These are phyloP conservation scores for Drepana arcuata DNA, from an alignment of 1,140 invertebrate species.

Conservation along the genomic window DNA sequence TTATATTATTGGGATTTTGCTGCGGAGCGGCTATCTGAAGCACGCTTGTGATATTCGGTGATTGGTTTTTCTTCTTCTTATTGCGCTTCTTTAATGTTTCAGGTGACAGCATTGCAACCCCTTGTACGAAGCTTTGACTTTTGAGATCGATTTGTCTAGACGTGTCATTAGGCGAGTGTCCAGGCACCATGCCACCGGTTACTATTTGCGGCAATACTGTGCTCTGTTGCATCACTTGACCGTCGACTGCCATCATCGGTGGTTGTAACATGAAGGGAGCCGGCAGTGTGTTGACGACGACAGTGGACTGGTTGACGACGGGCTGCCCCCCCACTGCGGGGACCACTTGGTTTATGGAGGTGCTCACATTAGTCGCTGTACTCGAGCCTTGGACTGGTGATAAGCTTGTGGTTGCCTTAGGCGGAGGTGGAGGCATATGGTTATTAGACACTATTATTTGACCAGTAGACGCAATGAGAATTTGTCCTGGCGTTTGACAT, in stretches of 20 bases:
- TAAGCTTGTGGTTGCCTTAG: conserved; percentile 75
- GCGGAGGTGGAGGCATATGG: conserved; percentile 77
- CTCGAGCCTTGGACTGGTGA: conserved; percentile 78
- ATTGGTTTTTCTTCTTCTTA: conserved; percentile 81
- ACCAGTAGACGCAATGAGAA: conserved; percentile 81
- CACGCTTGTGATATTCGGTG: conserved; percentile 82
- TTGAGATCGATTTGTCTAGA: conserved; percentile 55
- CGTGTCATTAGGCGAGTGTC: conserved; percentile 58
- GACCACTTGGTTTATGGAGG: conserved; percentile 78
- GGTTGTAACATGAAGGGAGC: conserved; percentile 86
- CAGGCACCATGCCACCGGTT: conserved; percentile 77
- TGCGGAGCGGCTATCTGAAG: conserved; percentile 79
- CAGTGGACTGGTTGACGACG: conserved; percentile 78
- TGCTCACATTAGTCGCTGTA: conserved; percentile 81
- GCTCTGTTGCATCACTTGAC: conserved; percentile 78
- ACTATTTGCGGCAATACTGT: conserved; percentile 78
- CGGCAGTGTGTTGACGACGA: conserved; percentile 86
- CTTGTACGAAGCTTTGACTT: conserved; percentile 67
- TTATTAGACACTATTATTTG: conserved; percentile 80
- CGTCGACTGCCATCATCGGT: conserved; percentile 79
- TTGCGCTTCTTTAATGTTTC: conserved; percentile 79
- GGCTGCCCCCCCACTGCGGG: conserved; percentile 50
- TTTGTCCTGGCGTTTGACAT: conserved; percentile 75
- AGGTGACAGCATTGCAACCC: conserved; percentile 77
- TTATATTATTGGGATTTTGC: conserved; percentile 63